These are phyloP conservation scores for Drosophila maculinotata DNA, from an alignment of 2,888 invertebrate species.

Conservation along the genomic window DNA sequence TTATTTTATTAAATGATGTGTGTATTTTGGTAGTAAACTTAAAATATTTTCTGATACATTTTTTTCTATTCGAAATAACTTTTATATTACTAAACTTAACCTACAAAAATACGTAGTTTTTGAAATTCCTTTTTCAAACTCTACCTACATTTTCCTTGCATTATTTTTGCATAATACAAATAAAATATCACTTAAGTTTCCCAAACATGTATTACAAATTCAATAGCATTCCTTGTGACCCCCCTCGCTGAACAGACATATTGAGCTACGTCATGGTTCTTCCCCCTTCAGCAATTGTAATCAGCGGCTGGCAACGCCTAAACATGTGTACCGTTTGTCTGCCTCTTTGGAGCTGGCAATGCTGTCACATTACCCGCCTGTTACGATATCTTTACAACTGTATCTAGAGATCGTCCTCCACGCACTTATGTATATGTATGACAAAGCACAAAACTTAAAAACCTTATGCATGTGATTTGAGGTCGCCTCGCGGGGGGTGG, in stretches of 20 bases:
- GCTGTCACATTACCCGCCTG: conserved; percentile 77
- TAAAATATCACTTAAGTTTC: too few relatives aligned
- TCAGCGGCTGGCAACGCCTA: conserved; percentile 60
- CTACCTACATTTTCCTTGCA: too few relatives aligned
- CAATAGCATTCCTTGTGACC: not conserved
- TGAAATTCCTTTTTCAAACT: too few relatives aligned
- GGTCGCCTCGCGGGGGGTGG: conserved; percentile 28
- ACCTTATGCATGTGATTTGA: conserved; percentile 80
- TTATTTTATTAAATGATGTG: too few relatives aligned
- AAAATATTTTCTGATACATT: too few relatives aligned
- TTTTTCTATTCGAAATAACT: too few relatives aligned
- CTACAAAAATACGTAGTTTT: too few relatives aligned
- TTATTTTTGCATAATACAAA: too few relatives aligned
- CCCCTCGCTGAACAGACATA: conserved; percentile 28
- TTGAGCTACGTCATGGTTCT: conserved; percentile 26
- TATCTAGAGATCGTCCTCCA: conserved; percentile 75
- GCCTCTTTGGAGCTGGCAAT: conserved; percentile 33
- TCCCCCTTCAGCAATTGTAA: conserved; percentile 31
- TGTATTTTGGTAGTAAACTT: too few relatives aligned
- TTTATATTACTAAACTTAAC: too few relatives aligned
- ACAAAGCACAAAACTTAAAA: conserved; percentile 80
- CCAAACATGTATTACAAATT: too few relatives aligned
- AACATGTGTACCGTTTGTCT: conserved; percentile 69
- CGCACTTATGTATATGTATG: conserved; percentile 66
- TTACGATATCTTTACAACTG: conserved; percentile 80